phyloP scores from a whole-genome alignment of 2,797 vertebrate species.

The Esox masquinongy region DNA sequence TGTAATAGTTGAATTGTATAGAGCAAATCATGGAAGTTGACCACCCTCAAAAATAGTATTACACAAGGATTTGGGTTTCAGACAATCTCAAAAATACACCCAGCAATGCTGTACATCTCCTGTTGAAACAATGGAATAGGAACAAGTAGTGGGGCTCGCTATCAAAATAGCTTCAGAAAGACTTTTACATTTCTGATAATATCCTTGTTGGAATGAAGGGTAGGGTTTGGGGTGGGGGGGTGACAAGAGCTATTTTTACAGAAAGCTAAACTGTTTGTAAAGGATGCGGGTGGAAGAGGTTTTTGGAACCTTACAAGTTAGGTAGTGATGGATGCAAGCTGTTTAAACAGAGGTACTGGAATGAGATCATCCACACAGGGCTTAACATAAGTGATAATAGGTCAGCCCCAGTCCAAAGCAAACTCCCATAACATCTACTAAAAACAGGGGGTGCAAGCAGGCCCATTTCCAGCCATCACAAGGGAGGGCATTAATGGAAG shows the following conservation, averaged over 20 bases:
- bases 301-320: no score
- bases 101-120: background rate
- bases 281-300: no score
- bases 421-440: background rate
- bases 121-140: background rate
- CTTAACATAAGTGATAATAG: background rate
- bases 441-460: no score
- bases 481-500: no score
- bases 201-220: no score
- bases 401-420: background rate
- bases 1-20: background rate
- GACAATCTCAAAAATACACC: background rate
- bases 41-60: background rate
- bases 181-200: background rate
- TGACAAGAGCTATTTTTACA: no score
- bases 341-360: slow-evolving; percentile 28
- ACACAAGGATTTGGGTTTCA: background rate
- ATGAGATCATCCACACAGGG: slow-evolving; percentile 10
- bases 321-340: no score
- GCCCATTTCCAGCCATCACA: no score
- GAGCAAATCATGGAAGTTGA: background rate
- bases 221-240: no score
- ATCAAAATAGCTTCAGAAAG: slow-evolving; percentile 4
- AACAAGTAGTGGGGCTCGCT: background rate
- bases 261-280: no score